Conservation (phyloP, 1,140 invertebrate genomes). For the Polypedilum pembai region DNA sequence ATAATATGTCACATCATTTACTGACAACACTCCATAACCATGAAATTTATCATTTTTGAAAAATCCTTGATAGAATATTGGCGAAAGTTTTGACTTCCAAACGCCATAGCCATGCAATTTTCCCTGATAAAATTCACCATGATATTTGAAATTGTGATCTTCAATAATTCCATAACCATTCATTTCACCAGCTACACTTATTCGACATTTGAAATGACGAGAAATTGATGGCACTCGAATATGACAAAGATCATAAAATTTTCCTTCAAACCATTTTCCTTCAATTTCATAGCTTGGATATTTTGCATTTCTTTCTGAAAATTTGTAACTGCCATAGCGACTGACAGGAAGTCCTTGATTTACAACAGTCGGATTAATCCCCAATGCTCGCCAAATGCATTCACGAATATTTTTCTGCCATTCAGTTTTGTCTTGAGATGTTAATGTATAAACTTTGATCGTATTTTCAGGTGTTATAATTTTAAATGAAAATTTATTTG, state of each 20-base stretch:
- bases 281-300: constrained; percentile 72
- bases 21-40: constrained; percentile 74
- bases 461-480: constrained; percentile 70
- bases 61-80: constrained; percentile 72
- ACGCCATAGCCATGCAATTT: constrained; percentile 72
- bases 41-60: constrained; percentile 75
- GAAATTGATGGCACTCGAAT: constrained; percentile 58
- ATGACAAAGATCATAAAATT: constrained; percentile 73
- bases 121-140: constrained; percentile 79
- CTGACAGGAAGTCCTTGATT: constrained; percentile 55
- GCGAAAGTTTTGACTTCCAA: constrained; percentile 57
- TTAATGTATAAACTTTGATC: constrained; percentile 56
- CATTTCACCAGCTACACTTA: not conserved
- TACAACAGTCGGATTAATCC: constrained; percentile 46
- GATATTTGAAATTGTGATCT: constrained; percentile 51
- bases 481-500: constrained; percentile 43
- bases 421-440: constrained; percentile 63
- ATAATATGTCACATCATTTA: constrained; percentile 76
- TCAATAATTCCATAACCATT: constrained; percentile 42
- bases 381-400: constrained; percentile 53
- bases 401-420: constrained; percentile 66
- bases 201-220: not conserved
- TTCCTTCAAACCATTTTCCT: constrained; percentile 69
- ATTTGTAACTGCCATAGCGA: constrained; percentile 63
- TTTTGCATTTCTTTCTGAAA: constrained; percentile 56